A percentile compares a stretch with the other conserved stretches of the same genome.
phyloP scores from a whole-genome alignment of 2,113 vertebrate species.

The Acanthisitta chloris region DNA sequence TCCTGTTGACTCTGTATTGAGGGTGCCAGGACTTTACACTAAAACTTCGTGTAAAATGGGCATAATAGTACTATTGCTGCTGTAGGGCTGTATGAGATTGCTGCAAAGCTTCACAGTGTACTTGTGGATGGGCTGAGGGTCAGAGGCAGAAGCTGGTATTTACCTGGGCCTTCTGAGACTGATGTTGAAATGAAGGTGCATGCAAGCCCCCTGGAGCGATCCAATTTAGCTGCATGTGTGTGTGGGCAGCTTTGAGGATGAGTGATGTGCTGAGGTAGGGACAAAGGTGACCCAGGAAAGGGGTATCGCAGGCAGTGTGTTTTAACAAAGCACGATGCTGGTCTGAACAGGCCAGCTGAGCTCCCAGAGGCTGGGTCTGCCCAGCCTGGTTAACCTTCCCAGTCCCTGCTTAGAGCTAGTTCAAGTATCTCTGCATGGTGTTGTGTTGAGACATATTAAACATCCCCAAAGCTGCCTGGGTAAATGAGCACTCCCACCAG shows the following conservation, averaged over 20 bases:
- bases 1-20: fast-evolving
- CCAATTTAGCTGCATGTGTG: background rate
- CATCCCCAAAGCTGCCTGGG: background rate
- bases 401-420: background rate
- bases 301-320: background rate
- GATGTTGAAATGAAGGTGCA: fast-evolving
- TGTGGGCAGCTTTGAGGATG: background rate
- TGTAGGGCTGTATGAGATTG: background rate
- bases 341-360: background rate
- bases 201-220: background rate
- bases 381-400: background rate
- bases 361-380: background rate
- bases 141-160: background rate
- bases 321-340: fast-evolving
- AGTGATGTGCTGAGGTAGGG: fast-evolving
- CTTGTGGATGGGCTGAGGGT: background rate
- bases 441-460: background rate
- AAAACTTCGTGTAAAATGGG: background rate
- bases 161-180: background rate
- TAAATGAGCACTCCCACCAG: background rate
- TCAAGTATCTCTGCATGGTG: background rate
- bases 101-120: background rate
- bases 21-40: background rate
- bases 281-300: background rate
- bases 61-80: background rate